Evolutionary conservation across 2,888 invertebrate species (phyloP).

Genomic region (Heliconius ethilla): DNA sequence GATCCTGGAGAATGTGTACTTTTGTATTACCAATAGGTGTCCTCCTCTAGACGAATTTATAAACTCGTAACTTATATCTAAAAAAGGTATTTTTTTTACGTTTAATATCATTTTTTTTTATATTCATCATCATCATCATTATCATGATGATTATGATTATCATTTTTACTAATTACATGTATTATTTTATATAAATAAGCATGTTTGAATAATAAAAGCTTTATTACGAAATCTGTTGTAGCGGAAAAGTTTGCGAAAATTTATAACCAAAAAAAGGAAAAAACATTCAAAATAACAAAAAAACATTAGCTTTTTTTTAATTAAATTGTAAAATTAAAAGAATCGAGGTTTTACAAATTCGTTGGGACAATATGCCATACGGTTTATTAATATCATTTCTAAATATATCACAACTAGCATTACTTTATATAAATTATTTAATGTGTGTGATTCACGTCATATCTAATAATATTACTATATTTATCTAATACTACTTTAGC

Average conservation of each 20-base stretch:
- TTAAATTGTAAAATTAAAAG: background rate
- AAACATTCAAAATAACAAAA: background rate
- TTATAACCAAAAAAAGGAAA: background rate
- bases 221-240: background rate
- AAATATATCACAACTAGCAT: background rate
- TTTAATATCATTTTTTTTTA: too few species aligned
- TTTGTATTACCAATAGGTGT: constrained; percentile 39
- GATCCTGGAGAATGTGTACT: constrained; percentile 46
- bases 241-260: background rate
- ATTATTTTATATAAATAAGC: too few species aligned
- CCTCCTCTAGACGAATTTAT: constrained; percentile 43
- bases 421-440: background rate
- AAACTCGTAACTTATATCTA: constrained; percentile 40
- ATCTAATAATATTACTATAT: constrained; percentile 48
- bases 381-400: background rate
- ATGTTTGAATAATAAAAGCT: too few species aligned
- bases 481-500: constrained; percentile 53
- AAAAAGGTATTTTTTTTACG: background rate
- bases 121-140: too few species aligned
- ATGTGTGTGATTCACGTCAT: constrained; percentile 52
- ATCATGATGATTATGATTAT: too few species aligned
- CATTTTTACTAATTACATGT: too few species aligned
- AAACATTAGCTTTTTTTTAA: background rate
- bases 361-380: background rate
- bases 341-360: background rate